These are phyloP conservation scores for Gymnobelideus leadbeateri DNA, from an alignment of 2,113 vertebrate species.

Conservation along the genomic window DNA sequence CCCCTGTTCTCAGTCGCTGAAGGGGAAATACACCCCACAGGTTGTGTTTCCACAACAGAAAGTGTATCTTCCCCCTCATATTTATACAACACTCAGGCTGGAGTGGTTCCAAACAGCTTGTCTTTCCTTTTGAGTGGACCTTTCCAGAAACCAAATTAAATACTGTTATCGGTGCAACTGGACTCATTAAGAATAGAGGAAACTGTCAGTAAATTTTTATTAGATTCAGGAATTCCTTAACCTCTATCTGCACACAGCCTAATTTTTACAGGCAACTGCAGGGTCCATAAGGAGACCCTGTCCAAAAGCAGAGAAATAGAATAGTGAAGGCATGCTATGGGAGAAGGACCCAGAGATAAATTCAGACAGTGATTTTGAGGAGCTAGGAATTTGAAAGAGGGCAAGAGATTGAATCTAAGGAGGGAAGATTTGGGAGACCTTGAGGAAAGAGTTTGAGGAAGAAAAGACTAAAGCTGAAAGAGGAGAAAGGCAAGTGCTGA, in stretches of 20 bases:
- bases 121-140: neutral
- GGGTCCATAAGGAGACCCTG: neutral
- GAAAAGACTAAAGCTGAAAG: neutral
- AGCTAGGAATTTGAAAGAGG: neutral
- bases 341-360: neutral
- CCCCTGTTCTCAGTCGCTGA: neutral
- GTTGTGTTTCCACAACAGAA: neutral
- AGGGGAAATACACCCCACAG: neutral
- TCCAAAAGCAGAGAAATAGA: neutral
- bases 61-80: neutral
- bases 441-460: neutral
- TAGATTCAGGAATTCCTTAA: neutral
- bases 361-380: neutral
- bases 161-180: neutral
- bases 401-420: neutral
- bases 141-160: conserved; percentile 8
- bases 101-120: neutral
- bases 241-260: neutral
- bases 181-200: neutral
- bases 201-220: neutral
- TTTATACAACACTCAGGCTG: neutral
- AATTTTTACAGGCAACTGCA: neutral
- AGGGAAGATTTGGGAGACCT: neutral
- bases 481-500: neutral
- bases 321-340: neutral